Percentiles rank a stretch among this genome's conserved stretches.
Conservation (phyloP, 2,797 vertebrate genomes). For the Thaleichthys pacificus region DNA sequence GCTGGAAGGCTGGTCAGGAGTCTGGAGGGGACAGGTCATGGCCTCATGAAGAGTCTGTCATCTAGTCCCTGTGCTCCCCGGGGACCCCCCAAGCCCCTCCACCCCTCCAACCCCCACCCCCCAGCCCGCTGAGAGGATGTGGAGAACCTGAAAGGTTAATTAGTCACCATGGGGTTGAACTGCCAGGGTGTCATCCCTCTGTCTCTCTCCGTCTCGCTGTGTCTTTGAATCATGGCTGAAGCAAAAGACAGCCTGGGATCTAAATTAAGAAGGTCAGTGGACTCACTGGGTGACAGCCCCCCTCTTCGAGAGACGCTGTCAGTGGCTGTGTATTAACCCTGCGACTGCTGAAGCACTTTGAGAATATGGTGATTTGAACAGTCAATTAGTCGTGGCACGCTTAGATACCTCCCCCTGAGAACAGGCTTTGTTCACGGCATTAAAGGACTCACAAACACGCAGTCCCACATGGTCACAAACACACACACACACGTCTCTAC, state of each 20-base stretch:
- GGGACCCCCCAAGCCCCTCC: background rate
- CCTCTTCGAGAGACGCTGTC: too few species aligned
- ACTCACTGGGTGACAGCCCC: background rate
- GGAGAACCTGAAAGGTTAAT: slow-evolving; percentile 20
- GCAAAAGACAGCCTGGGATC: background rate
- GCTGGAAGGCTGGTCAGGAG: slow-evolving; percentile 12
- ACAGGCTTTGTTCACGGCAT: background rate
- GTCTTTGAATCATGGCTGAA: background rate
- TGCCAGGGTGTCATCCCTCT: background rate
- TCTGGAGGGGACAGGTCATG: slow-evolving; percentile 13
- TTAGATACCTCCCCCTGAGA: too few species aligned
- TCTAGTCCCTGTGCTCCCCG: background rate
- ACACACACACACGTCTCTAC: background rate
- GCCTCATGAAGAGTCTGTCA: slow-evolving; percentile 18
- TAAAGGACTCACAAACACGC: slow-evolving; percentile 1
- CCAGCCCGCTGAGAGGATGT: background rate
- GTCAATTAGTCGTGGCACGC: too few species aligned
- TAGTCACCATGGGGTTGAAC: slow-evolving; percentile 4
- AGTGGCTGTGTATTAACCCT: too few species aligned
- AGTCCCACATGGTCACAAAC: background rate
- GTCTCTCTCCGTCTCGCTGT: too few species aligned
- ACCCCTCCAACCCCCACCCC: background rate
- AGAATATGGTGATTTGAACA: too few species aligned
- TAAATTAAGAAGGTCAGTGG: background rate
- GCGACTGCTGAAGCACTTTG: background rate